These are phyloP conservation scores for Oryctes rhinoceros DNA, from an alignment of 1,140 invertebrate species.

Conservation along the genomic window DNA sequence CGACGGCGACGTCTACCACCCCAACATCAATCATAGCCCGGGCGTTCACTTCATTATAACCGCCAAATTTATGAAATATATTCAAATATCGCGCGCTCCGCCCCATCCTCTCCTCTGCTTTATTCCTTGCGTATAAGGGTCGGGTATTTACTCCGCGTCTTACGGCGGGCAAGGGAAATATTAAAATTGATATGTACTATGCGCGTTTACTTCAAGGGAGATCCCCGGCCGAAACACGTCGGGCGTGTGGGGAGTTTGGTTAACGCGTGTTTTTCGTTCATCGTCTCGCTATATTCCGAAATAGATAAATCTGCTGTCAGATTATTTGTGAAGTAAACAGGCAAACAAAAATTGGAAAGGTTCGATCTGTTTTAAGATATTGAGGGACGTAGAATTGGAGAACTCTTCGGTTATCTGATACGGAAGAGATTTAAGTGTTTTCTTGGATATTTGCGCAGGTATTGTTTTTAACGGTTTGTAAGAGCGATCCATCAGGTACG, in stretches of 20 bases:
- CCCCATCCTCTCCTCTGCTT: not conserved
- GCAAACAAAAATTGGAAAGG: conserved; percentile 11
- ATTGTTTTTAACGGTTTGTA: not conserved
- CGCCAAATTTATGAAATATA: conserved; percentile 18
- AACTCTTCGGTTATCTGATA: conserved; percentile 17
- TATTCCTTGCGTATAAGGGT: too few relatives aligned
- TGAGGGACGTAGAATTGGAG: not conserved
- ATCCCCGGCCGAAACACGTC: not conserved
- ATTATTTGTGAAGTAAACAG: not conserved
- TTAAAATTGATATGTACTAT: not conserved
- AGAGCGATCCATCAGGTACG: too few relatives aligned
- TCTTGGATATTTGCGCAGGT: not conserved
- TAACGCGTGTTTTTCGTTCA: too few relatives aligned
- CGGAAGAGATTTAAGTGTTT: not conserved
- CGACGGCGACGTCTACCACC: not conserved
- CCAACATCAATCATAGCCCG: conserved; percentile 45
- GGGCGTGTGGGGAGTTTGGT: too few relatives aligned
- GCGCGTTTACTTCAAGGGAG: too few relatives aligned
- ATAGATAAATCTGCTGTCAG: conserved; percentile 27
- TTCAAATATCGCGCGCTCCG: not conserved
- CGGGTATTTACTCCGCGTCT: not conserved
- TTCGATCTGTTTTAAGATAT: conserved; percentile 4
- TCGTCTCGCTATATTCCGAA: not conserved
- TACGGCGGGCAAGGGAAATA: not conserved
- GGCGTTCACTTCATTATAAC: conserved; percentile 23